Conservation (phyloP, 2,888 invertebrate species). For the Platycheirus albimanus region DNA sequence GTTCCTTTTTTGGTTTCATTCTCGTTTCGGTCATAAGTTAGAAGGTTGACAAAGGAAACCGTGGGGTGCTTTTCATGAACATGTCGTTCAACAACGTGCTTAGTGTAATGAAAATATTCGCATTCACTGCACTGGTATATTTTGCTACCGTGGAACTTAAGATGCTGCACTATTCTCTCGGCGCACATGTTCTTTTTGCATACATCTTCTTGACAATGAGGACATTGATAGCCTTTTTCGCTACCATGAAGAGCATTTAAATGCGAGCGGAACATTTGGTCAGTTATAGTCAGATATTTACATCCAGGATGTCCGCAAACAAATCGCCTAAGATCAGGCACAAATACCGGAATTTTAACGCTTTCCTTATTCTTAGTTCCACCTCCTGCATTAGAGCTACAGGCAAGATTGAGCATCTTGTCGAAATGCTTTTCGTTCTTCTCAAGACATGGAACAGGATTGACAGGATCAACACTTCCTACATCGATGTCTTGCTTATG, state of each 20-base stretch:
- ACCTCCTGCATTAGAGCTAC: conserved; percentile 84
- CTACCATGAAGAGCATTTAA: conserved; percentile 88
- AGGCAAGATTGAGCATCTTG: conserved; percentile 92
- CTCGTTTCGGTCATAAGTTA: conserved; percentile 75
- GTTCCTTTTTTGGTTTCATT: conserved; percentile 58
- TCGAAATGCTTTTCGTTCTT: conserved; percentile 92
- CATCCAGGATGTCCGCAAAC: conserved; percentile 89
- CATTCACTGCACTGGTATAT: conserved; percentile 90
- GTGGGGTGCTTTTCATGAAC: conserved; percentile 85
- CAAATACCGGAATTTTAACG: conserved; percentile 82
- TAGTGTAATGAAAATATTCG: conserved; percentile 86
- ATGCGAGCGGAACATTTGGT: conserved; percentile 88
- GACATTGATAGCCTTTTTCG: conserved; percentile 86
- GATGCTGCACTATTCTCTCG: conserved; percentile 87
- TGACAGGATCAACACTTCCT: conserved; percentile 88
- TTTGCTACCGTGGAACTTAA: conserved; percentile 89
- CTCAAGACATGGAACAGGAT: conserved; percentile 91
- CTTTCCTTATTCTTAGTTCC: conserved; percentile 52
- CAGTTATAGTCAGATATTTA: conserved; percentile 88
- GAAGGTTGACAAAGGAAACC: conserved; percentile 72
- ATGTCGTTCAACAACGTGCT: conserved; percentile 87
- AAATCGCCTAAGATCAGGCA: conserved; percentile 85
- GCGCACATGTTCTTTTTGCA: conserved; percentile 83
- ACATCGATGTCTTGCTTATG: conserved; percentile 86
- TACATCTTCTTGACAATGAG: conserved; percentile 87